phyloP scores from a whole-genome alignment of 2,888 invertebrate species.

The Agriopis aurantiaria region DNA sequence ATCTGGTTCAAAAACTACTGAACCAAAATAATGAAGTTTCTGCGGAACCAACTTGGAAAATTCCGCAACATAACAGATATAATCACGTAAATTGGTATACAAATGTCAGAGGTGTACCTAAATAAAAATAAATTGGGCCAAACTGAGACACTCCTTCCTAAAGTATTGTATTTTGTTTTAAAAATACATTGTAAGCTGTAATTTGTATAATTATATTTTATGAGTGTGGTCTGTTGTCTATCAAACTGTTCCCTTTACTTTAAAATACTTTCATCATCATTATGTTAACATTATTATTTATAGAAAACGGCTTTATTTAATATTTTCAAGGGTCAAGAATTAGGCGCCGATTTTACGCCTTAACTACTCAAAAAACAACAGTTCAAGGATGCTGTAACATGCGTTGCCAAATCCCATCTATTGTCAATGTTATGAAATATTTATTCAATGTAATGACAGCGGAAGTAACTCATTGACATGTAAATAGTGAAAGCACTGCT shows the following conservation, averaged over 20 bases:
- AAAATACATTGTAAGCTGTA: too few relatives aligned
- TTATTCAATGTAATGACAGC: slow-evolving; percentile 49
- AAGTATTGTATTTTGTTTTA: too few relatives aligned
- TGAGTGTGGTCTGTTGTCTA: too few relatives aligned
- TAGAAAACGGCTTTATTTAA: too few relatives aligned
- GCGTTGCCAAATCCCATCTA: slow-evolving; percentile 19
- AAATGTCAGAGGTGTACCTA: not conserved
- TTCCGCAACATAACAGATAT: not conserved
- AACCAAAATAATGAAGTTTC: too few relatives aligned
- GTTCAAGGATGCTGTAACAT: slow-evolving; percentile 13
- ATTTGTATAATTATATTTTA: too few relatives aligned
- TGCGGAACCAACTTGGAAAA: not conserved
- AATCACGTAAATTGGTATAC: not conserved
- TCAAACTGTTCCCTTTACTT: too few relatives aligned
- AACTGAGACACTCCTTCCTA: not conserved
- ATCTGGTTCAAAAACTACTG: too few relatives aligned
- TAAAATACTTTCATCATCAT: too few relatives aligned
- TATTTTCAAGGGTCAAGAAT: too few relatives aligned
- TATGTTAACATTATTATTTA: too few relatives aligned
- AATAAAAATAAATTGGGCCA: not conserved
- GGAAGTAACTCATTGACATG: slow-evolving; percentile 63
- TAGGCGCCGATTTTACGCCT: too few relatives aligned
- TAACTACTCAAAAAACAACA: not conserved
- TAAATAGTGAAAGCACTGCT: slow-evolving; percentile 64
- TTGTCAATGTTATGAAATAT: slow-evolving; percentile 36